These are phyloP conservation scores for Apteryx mantelli DNA, from an alignment of 2,113 vertebrate genomes.

Conservation along the genomic window DNA sequence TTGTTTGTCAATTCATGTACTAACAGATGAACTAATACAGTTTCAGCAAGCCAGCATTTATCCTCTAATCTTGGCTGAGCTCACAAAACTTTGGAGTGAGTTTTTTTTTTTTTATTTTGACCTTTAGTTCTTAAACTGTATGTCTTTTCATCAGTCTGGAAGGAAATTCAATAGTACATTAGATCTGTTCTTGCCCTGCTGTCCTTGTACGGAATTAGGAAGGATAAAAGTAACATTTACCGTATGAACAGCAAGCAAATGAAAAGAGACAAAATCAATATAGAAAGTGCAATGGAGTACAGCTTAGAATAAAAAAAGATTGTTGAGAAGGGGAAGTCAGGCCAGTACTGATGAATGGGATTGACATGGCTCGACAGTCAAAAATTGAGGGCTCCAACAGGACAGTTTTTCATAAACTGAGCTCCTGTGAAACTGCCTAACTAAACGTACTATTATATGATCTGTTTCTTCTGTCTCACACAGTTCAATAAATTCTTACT, in stretches of 20 bases:
- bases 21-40: background rate
- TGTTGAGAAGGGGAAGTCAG: background rate
- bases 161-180: slow-evolving; percentile 39
- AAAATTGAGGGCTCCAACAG: background rate
- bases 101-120: background rate
- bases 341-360: slow-evolving; percentile 14
- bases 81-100: background rate
- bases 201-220: slow-evolving; percentile 48
- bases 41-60: background rate
- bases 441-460: background rate
- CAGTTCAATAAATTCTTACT: background rate
- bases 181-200: background rate
- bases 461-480: background rate
- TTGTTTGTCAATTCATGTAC: background rate
- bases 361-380: background rate
- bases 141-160: slow-evolving; percentile 14
- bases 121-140: slow-evolving; percentile 10
- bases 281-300: slow-evolving; percentile 10
- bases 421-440: background rate
- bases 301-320: slow-evolving; percentile 10
- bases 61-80: background rate
- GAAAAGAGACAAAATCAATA: slow-evolving; percentile 55
- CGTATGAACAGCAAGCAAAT: slow-evolving; percentile 12
- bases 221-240: slow-evolving; percentile 42
- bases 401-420: background rate